Percentiles rank a stretch among this genome's conserved stretches.
Conservation (phyloP, 2,113 vertebrate genomes). For the Gallinago media region DNA sequence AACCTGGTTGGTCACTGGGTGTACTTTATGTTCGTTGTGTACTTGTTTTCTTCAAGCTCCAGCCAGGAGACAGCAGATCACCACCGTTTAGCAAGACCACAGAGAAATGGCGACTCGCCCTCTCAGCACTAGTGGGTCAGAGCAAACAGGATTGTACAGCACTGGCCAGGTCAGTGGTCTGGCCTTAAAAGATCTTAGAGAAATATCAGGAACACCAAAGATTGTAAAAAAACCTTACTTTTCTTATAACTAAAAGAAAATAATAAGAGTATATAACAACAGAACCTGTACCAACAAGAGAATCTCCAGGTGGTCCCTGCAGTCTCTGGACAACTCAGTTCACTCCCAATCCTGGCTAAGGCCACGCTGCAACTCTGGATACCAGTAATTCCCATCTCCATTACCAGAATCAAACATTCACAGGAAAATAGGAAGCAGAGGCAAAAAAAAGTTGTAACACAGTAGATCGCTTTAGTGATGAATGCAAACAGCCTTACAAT, state of each 20-base stretch:
- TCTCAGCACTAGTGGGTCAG: not conserved
- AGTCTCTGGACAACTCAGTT: not conserved
- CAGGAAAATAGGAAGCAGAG: not conserved
- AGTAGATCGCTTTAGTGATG: not conserved
- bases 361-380: not conserved
- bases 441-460: not conserved
- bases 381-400: not conserved
- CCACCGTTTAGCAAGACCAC: fast-evolving
- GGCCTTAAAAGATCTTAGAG: not conserved
- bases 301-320: not conserved
- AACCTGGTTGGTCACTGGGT: not conserved
- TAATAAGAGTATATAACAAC: not conserved
- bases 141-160: not conserved
- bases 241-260: not conserved
- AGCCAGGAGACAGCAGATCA: not conserved
- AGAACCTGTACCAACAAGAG: not conserved
- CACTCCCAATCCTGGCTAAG: not conserved
- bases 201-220: not conserved
- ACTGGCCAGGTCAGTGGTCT: too few species aligned
- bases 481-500: not conserved
- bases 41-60: not conserved
- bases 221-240: not conserved
- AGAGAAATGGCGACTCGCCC: not conserved
- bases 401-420: not conserved
- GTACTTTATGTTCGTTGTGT: not conserved